Evolutionary conservation across 2,888 invertebrate species (phyloP).

Genomic region (Acronicta leporina): DNA sequence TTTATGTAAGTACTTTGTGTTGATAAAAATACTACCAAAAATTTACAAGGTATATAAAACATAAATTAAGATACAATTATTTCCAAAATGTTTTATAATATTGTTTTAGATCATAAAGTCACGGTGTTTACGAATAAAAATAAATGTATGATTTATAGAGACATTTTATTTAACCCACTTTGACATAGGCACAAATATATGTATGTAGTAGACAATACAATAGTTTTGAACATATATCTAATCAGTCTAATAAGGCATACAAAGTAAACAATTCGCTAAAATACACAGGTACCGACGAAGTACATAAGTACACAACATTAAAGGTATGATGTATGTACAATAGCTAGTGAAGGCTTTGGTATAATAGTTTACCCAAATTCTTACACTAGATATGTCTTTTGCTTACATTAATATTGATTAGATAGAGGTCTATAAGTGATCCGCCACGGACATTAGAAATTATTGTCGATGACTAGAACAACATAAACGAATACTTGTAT

Average conservation of each 20-base stretch:
- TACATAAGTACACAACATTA: constrained; percentile 37
- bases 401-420: constrained; percentile 24
- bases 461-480: constrained; percentile 15
- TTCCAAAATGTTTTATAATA: constrained; percentile 3
- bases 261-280: constrained; percentile 50
- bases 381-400: constrained; percentile 28
- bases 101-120: constrained; percentile 16
- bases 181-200: constrained; percentile 35
- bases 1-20: too few species aligned
- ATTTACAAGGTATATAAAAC: too few species aligned
- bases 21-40: too few species aligned
- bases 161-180: constrained; percentile 45
- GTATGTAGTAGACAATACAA: constrained; percentile 34
- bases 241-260: constrained; percentile 64
- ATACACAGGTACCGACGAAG: constrained; percentile 54
- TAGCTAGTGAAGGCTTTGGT: constrained; percentile 20
- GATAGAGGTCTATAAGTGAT: constrained; percentile 20
- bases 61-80: too few species aligned
- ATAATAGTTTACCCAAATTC: constrained; percentile 6
- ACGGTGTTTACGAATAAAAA: constrained; percentile 28
- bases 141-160: constrained; percentile 25
- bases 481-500: constrained; percentile 3
- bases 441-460: constrained; percentile 10
- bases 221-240: constrained; percentile 50
- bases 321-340: constrained; percentile 22